Evolutionary conservation across 1,140 invertebrate species (phyloP), one percentile per base, ranked within the genome.

Genomic region (Brachionus paranguensis): DNA sequence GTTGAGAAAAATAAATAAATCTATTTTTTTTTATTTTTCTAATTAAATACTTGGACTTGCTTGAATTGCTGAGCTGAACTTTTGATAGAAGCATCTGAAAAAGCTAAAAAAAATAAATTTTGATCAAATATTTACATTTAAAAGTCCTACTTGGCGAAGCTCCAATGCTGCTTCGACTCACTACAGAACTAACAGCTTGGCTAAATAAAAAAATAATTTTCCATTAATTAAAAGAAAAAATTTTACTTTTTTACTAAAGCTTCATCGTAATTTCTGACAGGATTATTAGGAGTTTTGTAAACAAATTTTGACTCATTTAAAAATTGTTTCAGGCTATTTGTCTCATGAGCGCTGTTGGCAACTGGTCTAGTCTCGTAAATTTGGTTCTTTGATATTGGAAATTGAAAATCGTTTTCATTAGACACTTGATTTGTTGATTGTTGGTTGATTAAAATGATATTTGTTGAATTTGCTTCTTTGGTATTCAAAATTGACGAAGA

Each of bases 361-460:
- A 68, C 8, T 27, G 12, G 14, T 68, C 27, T 12, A 33, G 6
- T n/a, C 37, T 45, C 37, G 41, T 11, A 43, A 6, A 5, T 17
- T 17, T 20, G 7, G 20, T n/a, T 43, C 41, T 45, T 72, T 37
- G 68, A 8, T 37, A 20, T 41, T 4, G 33, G 6, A 43, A 72
- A 43, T 72, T 72, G 4, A 43, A 72, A 43, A 43, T 72, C 10
- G 2, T 43, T 43, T 24, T 43, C 33, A 72, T 41, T 72, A 20
- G 68, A 0, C 6, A 27, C 20, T 76, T 50, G 20, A 47, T 74
- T 70, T 29, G 43, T 76, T 76, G 72, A 76, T 12, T 47, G 68
- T 41, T 72, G 68, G 24, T 72, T 72, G 6, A 72, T 72, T 72
- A 72, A 43, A 17, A 72, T 76, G 2, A 76, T 76, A 76, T 76